Conservation (phyloP, 2,888 invertebrate species). For the Heteropelma amictum region DNA sequence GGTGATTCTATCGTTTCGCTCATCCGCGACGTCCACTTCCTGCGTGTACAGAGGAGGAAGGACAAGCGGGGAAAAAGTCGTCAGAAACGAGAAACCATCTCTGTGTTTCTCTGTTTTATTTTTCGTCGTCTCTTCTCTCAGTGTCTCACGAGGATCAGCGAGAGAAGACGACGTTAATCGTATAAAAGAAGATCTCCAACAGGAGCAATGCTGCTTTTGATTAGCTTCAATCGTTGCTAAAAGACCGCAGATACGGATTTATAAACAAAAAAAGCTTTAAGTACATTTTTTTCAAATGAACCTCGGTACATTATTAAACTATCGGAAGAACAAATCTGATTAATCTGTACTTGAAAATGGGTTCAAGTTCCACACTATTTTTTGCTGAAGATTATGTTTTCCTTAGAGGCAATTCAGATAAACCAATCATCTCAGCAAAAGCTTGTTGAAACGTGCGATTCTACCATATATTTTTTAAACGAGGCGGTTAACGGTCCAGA, state of each 20-base stretch:
- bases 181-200: neutral
- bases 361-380: too few relatives aligned
- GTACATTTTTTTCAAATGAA: too few relatives aligned
- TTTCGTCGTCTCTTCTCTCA: slow-evolving; percentile 6
- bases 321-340: too few relatives aligned
- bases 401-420: too few relatives aligned
- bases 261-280: too few relatives aligned
- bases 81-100: slow-evolving; percentile 39
- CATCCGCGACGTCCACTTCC: slow-evolving; percentile 21
- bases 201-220: neutral
- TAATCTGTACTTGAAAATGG: too few relatives aligned
- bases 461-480: slow-evolving; percentile 23
- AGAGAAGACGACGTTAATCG: slow-evolving; percentile 28
- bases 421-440: too few relatives aligned
- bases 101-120: slow-evolving; percentile 16
- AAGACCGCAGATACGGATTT: too few relatives aligned
- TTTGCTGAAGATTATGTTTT: too few relatives aligned
- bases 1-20: slow-evolving; percentile 46
- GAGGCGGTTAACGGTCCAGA: neutral
- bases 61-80: slow-evolving; percentile 11
- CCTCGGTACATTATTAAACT: too few relatives aligned
- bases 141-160: slow-evolving; percentile 49
- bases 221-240: too few relatives aligned
- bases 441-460: too few relatives aligned
- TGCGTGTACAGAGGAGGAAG: neutral